Evolutionary conservation across 2,888 invertebrate species (phyloP), one percentile per base, ranked within the genome.

Genomic region (Stomorhina lunata): DNA sequence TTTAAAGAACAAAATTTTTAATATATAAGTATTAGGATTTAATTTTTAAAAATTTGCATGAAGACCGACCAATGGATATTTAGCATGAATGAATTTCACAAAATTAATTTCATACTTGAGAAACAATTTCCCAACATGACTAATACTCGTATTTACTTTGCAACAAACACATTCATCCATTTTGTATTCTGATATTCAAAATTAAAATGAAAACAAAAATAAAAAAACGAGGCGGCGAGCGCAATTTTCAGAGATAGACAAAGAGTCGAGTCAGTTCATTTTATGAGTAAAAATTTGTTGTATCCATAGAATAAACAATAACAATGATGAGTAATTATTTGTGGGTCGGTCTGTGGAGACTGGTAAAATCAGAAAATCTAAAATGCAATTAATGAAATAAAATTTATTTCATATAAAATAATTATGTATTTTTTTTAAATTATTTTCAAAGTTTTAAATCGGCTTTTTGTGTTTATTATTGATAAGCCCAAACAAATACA

Each of bases 321-420:
- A 59, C 34, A 22, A 59, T 59, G 57, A 59, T 59, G 57, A 59
- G 34, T 59, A 59, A 59, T 59, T 48, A 12, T 22, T 12, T 2
- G 15, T 45, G 17, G 22, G 12, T 12, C 15, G 15, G 15, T 4
- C 5, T n/a, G n/a, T n/a, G n/a, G n/a, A n/a, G 15, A 40, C 40
- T 15, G 15, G 6, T 48, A 48, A 48, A 48, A 25, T 2, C 12
- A 48, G 17, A 43, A 17, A 43, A 7, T 9, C 6, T 17, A 17
- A 1, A 15, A 15, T 40, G 15, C 15, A 6, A 17, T 43, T 15
- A 43, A 43, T 43, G 2, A 37, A n/a, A 37, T 37, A 4, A n/a
- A 7, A 3, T 7, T 17, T 17, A 6, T 43, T 17, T 17, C 17
- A 43, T 43, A n/a, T n/a, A 10, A 37, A 37, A 10, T 37, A 37